Base-by-base conservation (phyloP, 1,140 invertebrate species). In the Drosophila arizonae region DNA sequence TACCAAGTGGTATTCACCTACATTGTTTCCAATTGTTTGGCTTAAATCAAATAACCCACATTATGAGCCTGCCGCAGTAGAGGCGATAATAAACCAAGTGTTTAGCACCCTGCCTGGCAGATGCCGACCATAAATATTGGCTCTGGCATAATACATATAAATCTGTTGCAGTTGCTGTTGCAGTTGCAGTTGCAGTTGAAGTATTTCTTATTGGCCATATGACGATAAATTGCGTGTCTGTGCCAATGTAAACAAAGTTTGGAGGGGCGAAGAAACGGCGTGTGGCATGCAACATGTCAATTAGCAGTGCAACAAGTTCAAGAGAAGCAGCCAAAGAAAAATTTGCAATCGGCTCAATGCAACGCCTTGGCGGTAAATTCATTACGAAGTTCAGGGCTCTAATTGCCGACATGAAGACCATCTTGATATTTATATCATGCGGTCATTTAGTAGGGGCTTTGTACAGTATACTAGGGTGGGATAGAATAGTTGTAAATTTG, bases 211-310 rank as follows among this genome's bases (percentile, higher is more conserved):
- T 45, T 13, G 26, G 17, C 8, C 9, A 45, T 52, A 17, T 46
- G 43, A 57, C 58, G 39, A 70, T 64, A 70, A 74, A 70, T 74
- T 74, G 52, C 67, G 67, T 74, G 72, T 70, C 33, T 57, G 39
- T 6, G 21, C n/a, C 10, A 63, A 70, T 68, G 41, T 73, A 73
- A 62, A 73, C 71, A 73, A 2, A 45, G 26, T 50, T 64, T 9
- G 36, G 24, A 17, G 39, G 17, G 28, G 36, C 9, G 6, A 15
- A 39, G 71, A 50, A 11, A 17, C 45, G 13, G 57, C 58, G 58
- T 57, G 52, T 74, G 58, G 67, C 72, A 74, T 70, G 72, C 72
- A 63, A 70, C 67, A 41, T 46, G 26, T 2, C 24, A 30, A 58
- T 72, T 72, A 72, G 62, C 39, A 21, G 17, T 55, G 65, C 51